Percentiles rank a stretch among this genome's conserved stretches.
phyloP scores from a whole-genome alignment of 2,797 vertebrate species.

The Acomys russatus region DNA sequence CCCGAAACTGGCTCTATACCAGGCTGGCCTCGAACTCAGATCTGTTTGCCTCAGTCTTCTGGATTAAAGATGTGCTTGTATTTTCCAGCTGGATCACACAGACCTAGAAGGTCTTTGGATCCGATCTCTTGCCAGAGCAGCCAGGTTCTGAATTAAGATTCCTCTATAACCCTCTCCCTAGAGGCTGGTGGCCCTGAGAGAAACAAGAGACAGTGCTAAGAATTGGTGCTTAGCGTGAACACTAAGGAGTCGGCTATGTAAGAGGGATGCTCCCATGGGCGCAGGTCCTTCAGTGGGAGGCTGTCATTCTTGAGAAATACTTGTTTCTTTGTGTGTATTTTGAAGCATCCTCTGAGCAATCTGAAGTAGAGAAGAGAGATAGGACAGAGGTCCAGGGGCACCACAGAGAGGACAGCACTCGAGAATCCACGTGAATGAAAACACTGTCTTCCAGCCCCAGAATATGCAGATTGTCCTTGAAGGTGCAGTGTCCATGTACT shows the following conservation, averaged over 20 bases:
- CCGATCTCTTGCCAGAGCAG: too few species aligned
- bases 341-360: background rate
- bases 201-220: background rate
- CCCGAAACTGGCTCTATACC: too few species aligned
- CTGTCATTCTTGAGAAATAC: fast-evolving
- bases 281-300: background rate
- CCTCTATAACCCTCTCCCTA: background rate
- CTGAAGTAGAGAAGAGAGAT: too few species aligned
- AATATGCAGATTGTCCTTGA: background rate
- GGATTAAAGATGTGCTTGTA: too few species aligned
- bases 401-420: fast-evolving
- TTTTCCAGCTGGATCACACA: too few species aligned
- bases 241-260: fast-evolving
- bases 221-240: fast-evolving
- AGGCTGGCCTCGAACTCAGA: too few species aligned
- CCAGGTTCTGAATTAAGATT: too few species aligned
- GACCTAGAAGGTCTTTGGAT: too few species aligned
- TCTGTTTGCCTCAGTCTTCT: too few species aligned
- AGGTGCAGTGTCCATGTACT: background rate
- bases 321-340: background rate
- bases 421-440: too few species aligned
- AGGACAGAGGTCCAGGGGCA: background rate
- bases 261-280: background rate
- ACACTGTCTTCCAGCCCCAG: too few species aligned
- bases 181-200: background rate